Percentiles rank a stretch among this genome's conserved stretches.
phyloP scores from a whole-genome alignment of 2,797 vertebrate genomes.

The Diplodus sargus region DNA sequence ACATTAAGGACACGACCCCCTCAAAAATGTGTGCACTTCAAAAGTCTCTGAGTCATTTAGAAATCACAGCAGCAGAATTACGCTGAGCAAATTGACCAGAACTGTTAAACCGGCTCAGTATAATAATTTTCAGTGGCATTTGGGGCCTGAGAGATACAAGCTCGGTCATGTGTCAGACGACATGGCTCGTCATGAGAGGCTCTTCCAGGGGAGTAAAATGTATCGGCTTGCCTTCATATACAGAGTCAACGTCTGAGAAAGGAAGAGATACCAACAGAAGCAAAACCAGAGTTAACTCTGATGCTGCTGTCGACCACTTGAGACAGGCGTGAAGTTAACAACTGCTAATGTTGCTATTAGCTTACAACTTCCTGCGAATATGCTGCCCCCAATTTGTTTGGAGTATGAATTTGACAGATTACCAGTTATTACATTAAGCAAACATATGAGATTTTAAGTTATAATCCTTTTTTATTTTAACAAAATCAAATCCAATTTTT shows the following conservation, averaged over 20 bases:
- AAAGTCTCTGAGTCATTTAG: constrained; percentile 15
- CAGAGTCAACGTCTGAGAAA: background rate
- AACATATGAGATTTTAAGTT: too few species aligned
- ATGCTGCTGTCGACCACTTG: too few species aligned
- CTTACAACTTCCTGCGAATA: too few species aligned
- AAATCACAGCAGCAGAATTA: constrained; percentile 8
- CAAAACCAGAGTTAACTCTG: too few species aligned
- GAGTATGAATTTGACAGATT: too few species aligned
- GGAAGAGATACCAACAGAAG: too few species aligned
- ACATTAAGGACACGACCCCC: constrained; percentile 22
- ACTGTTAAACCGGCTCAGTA: constrained; percentile 1
- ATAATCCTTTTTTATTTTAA: background rate
- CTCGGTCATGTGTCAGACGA: constrained; percentile 42
- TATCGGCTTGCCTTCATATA: constrained; percentile 19
- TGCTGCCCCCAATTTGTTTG: too few species aligned
- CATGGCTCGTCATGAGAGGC: constrained; percentile 39
- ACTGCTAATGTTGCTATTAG: too few species aligned
- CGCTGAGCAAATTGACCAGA: constrained; percentile 13
- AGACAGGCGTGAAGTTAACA: too few species aligned
- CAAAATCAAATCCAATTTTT: too few species aligned
- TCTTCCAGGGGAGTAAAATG: constrained; percentile 18
- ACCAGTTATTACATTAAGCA: too few species aligned
- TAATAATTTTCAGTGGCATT: constrained; percentile 53
- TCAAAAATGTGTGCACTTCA: constrained; percentile 17
- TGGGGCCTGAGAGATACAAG: constrained; percentile 36